Conservation (phyloP, 2,113 vertebrate species). For the Geothlypis trichas region DNA sequence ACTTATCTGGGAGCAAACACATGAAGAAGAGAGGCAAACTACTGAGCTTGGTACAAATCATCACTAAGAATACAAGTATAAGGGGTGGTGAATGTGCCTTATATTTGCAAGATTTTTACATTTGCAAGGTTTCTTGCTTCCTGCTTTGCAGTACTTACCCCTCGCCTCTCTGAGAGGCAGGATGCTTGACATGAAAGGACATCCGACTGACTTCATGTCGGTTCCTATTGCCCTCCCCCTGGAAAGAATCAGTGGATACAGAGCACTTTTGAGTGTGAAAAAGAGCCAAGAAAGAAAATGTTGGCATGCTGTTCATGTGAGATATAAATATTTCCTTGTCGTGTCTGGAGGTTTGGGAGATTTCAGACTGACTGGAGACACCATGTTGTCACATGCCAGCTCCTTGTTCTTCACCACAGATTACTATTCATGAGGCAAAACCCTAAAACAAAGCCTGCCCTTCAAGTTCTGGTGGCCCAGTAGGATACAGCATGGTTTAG, state of each 20-base stretch:
- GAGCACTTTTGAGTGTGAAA: neutral
- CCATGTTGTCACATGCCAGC: neutral
- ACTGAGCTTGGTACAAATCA: neutral
- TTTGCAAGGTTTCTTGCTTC: neutral
- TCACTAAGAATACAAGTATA: neutral
- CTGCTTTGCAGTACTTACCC: neutral
- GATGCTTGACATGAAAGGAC: neutral
- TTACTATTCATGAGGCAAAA: neutral
- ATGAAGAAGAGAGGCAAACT: neutral
- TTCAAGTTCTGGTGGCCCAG: neutral
- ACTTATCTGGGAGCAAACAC: neutral
- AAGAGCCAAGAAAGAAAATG: constrained; percentile 19
- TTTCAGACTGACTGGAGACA: constrained; percentile 38
- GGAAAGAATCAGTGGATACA: neutral
- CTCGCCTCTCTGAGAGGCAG: neutral
- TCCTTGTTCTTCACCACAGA: neutral
- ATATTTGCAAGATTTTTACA: neutral
- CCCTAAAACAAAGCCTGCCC: neutral
- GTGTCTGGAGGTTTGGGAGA: neutral
- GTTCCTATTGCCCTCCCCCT: neutral
- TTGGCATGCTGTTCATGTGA: neutral
- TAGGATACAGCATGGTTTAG: neutral
- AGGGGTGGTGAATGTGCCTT: neutral
- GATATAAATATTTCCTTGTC: constrained; percentile 45
- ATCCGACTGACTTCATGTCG: rapidly evolving